Conservation (phyloP, 1,140 invertebrate genomes). For the Drosophila bipectinata region DNA sequence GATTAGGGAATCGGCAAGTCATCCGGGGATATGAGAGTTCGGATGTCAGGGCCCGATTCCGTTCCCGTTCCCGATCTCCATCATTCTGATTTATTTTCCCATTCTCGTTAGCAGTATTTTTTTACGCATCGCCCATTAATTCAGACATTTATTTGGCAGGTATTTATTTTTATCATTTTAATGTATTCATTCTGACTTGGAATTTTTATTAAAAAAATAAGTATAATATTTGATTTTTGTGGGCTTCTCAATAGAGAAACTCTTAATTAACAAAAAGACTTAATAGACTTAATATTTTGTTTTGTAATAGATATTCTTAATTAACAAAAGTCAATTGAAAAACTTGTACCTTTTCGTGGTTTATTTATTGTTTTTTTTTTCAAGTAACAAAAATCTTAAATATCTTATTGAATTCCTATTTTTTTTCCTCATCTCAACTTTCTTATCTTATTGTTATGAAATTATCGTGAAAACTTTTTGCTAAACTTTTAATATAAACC, state of each 20-base stretch:
- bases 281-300: too few species aligned
- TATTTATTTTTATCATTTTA: slow-evolving; percentile 31
- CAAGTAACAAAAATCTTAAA: too few species aligned
- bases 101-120: not conserved
- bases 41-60: slow-evolving; percentile 16
- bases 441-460: too few species aligned
- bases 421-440: too few species aligned
- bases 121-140: slow-evolving; percentile 12
- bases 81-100: slow-evolving; percentile 16
- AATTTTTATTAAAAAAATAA: not conserved
- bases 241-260: not conserved
- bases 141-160: slow-evolving; percentile 22
- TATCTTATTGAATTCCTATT: too few species aligned
- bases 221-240: not conserved
- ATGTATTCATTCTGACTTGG: not conserved
- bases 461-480: too few species aligned
- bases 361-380: too few species aligned
- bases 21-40: slow-evolving; percentile 24
- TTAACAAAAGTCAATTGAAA: not conserved
- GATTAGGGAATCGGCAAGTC: slow-evolving; percentile 33
- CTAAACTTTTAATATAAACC: too few species aligned
- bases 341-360: not conserved
- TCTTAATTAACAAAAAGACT: not conserved
- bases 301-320: not conserved
- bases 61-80: not conserved